Evolutionary conservation across 2,888 invertebrate species (phyloP), one percentile per base, ranked within the genome.

Genomic region (Drosophila buzzatii): DNA sequence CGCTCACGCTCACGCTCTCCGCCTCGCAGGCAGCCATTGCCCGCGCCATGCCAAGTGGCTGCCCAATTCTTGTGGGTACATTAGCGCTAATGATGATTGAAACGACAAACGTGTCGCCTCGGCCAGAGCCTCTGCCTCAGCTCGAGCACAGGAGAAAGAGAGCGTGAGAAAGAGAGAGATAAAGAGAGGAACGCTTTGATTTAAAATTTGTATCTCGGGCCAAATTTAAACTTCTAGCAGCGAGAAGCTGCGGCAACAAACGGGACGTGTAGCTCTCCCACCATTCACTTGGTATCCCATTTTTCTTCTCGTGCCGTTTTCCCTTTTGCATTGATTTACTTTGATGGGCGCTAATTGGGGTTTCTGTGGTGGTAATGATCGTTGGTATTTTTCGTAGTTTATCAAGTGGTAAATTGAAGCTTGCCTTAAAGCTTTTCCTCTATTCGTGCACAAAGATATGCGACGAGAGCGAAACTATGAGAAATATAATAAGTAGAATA

Each of bases 1-100:
- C 23, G 8, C 37, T 39, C n/a, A 6, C 23, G n/a, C 52, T 31
- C 58, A 58, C 37, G 27, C 49, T 63, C 49, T 39, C 49, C 45
- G 20, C 37, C 45, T 52, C 37, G 27, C 42, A 39, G 44, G 47
- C 52, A 65, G 60, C 44, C 53, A 52, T 61, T 55, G 57, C 75
- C 64, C 62, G 64, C 44, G 51, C 64, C 73, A 63, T 53, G 70
- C 70, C 71, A 73, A 79, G 77, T 73, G 72, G 79, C 79, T 85
- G 85, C 91, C 89, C 92, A 92, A 92, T 92, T 92, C 92, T 92
- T 93, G 93, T 92, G 93, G 93, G 93, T 93, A 93, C 93, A 93
- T 93, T 93, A 93, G 92, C 90, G 79, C 92, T 93, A 93, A 93
- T 93, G 93, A 93, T 93, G 93, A 93, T 93, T 93, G 93, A 93